phyloP scores from a whole-genome alignment of 2,888 invertebrate genomes.

The Lasioglossum lativentre region DNA sequence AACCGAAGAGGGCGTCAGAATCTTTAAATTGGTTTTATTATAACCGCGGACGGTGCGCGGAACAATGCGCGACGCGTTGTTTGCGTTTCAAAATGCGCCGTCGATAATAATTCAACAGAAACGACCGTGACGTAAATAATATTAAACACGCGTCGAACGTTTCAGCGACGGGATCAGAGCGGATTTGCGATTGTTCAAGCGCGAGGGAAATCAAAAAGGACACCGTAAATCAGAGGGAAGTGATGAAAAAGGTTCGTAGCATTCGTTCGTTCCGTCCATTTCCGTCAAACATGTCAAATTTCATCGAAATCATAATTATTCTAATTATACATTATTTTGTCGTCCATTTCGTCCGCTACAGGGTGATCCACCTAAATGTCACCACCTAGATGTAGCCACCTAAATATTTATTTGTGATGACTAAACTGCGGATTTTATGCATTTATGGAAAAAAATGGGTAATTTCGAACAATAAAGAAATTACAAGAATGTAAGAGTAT shows the following conservation, averaged over 20 bases:
- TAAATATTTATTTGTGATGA: no score
- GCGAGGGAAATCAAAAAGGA: neutral
- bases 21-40: conserved; percentile 45
- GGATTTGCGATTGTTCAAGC: neutral
- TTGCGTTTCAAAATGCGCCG: conserved; percentile 15
- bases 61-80: neutral
- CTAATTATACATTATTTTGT: neutral
- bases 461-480: no score
- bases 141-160: neutral
- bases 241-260: neutral
- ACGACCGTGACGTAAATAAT: conserved; percentile 16
- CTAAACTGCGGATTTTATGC: no score
- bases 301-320: neutral
- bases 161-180: neutral
- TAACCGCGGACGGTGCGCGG: neutral
- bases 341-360: neutral
- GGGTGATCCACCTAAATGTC: no score
- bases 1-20: conserved; percentile 3
- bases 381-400: no score
- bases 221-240: neutral
- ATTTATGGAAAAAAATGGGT: no score
- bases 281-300: neutral
- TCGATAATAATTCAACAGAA: conserved; percentile 33
- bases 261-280: neutral
- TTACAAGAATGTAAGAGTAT: no score